Conservation (phyloP, 2,113 vertebrate genomes). For the Eurystomus gularis region DNA sequence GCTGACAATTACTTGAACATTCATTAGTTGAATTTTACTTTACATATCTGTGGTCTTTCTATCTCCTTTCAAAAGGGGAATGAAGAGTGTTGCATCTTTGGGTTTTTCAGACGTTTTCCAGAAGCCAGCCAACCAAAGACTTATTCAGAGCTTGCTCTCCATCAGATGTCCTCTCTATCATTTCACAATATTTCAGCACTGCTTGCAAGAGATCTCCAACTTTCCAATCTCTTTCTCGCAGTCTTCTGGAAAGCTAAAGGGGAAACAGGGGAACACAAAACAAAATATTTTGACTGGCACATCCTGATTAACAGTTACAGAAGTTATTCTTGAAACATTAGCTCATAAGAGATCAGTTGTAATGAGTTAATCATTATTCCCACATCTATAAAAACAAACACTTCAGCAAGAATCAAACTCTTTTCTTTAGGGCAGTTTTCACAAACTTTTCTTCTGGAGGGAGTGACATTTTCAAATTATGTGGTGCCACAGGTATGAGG, state of each 20-base stretch:
- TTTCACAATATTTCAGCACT: slow-evolving; percentile 88
- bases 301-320: slow-evolving; percentile 14
- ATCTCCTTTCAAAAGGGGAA: slow-evolving; percentile 46
- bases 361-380: slow-evolving; percentile 40
- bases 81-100: slow-evolving; percentile 12
- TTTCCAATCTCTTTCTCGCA: slow-evolving; percentile 84
- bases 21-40: slow-evolving; percentile 30
- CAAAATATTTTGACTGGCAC: not conserved
- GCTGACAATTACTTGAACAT: slow-evolving; percentile 43
- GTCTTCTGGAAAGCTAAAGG: slow-evolving; percentile 83
- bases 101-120: slow-evolving; percentile 81
- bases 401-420: slow-evolving; percentile 7
- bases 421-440: slow-evolving; percentile 5
- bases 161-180: slow-evolving; percentile 23
- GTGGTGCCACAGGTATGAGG: slow-evolving; percentile 51
- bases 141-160: slow-evolving; percentile 58
- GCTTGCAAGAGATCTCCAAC: slow-evolving; percentile 90
- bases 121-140: slow-evolving; percentile 89
- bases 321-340: slow-evolving; percentile 20
- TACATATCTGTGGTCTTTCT: not conserved
- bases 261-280: not conserved
- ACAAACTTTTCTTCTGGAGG: slow-evolving; percentile 25
- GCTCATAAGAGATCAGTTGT: slow-evolving; percentile 13
- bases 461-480: slow-evolving; percentile 33
- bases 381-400: slow-evolving; percentile 59